These are phyloP conservation scores for Xiphophorus birchmanni DNA, from an alignment of 2,797 vertebrate genomes.

Conservation along the genomic window DNA sequence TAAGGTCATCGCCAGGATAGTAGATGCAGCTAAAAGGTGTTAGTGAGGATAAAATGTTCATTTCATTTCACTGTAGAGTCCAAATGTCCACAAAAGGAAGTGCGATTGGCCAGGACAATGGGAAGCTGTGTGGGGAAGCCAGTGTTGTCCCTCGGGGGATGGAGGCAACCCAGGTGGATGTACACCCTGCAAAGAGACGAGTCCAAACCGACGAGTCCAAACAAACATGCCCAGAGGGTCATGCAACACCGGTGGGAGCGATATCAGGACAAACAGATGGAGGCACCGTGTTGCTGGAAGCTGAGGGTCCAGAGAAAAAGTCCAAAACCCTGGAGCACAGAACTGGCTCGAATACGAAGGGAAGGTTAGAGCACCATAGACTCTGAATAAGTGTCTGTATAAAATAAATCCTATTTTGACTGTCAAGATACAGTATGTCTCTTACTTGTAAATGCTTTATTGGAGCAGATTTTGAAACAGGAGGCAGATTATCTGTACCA, in stretches of 20 bases:
- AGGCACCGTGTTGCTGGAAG: constrained; percentile 26
- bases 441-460: constrained; percentile 3
- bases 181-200: constrained; percentile 23
- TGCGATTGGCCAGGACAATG: constrained; percentile 69
- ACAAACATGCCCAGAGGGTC: constrained; percentile 34
- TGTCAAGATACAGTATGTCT: not conserved
- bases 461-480: too few species aligned
- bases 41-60: not conserved
- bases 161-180: constrained; percentile 54
- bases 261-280: constrained; percentile 58
- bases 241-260: constrained; percentile 26
- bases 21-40: not conserved
- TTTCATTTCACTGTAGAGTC: constrained; percentile 65
- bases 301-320: constrained; percentile 41
- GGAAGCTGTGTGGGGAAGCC: constrained; percentile 55
- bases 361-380: constrained; percentile 61
- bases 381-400: constrained; percentile 13
- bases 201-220: constrained; percentile 14
- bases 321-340: constrained; percentile 61
- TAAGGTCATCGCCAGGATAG: not conserved
- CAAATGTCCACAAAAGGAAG: constrained; percentile 83
- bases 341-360: constrained; percentile 46
- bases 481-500: not conserved
- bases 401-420: not conserved
- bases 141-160: constrained; percentile 30